Base-by-base conservation (phyloP, 2,888 invertebrate genomes). In the Protula sp. region DNA sequence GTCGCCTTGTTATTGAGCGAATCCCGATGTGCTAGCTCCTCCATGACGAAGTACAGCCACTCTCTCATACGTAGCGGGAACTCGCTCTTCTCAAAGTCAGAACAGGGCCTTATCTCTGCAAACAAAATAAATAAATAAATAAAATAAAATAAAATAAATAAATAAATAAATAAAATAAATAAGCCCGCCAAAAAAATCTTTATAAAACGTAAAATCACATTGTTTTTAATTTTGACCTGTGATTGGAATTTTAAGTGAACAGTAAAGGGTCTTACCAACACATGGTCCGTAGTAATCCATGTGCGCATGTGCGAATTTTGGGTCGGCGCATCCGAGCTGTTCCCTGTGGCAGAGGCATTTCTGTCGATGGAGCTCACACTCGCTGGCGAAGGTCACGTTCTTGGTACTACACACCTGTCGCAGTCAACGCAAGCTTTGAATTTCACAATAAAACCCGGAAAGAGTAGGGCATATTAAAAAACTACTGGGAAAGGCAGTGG, bases 41-140 rank as follows among this genome's bases (percentile, higher is more conserved):
- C 87, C 94, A 94, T 94, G 67, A 97, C 90, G 86, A 94, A 93
- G 86, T 93, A 95, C 57, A 98, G 87, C 97, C 97, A 98, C 81
- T 97, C 94, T 69, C 94, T 88, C 94, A 98, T 95, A 77, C 97
- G 88, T 55, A 91, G 87, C 56, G 95, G 95, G 83, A 97, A 98
- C 85, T 95, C 94, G 50, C 88, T 84, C 89, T 93, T 89, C 82
- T 95, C 93, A 69, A 89, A 90, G 58, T 88, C 87, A 24, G 85
- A 84, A 82, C 95, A 95, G 27, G 61, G 28, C 24, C 27, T 30
- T 26, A 64, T 45, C 31, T 52, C 26, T 27, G 3, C 4, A 9
- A 26, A 53, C 30, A 53, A 14, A 38, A 38, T 38, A 38, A 38
- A n/a, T n/a, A n/a, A n/a, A n/a, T n/a, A n/a, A n/a, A n/a, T n/a